Conservation (phyloP, 2,888 invertebrate species). For the Cantharis flavilabris region DNA sequence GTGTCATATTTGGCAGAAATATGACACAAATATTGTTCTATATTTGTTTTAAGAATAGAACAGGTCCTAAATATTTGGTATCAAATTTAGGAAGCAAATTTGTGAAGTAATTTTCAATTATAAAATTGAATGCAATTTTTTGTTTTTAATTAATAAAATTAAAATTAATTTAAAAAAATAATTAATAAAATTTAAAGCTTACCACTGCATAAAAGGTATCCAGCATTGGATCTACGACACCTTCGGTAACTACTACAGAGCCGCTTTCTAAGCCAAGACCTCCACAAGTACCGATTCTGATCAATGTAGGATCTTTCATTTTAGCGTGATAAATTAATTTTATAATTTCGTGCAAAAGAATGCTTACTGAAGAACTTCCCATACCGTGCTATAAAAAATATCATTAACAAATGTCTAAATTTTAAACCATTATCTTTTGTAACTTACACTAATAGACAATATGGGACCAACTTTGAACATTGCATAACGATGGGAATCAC, state of each 20-base stretch:
- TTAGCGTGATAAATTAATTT: constrained; percentile 95
- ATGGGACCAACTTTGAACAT: constrained; percentile 96
- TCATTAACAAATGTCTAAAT: not conserved
- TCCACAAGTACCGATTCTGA: constrained; percentile 93
- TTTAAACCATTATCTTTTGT: not conserved
- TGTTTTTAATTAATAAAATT: too few relatives aligned
- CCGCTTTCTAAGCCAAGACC: constrained; percentile 92
- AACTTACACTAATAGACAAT: constrained; percentile 80
- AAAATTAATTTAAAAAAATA: too few relatives aligned
- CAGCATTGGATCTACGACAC: constrained; percentile 86
- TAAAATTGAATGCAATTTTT: too few relatives aligned
- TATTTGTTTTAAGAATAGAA: too few relatives aligned
- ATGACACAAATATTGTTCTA: too few relatives aligned
- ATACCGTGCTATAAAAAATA: constrained; percentile 84
- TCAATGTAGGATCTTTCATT: constrained; percentile 85
- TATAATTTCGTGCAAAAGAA: constrained; percentile 93
- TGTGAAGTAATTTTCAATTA: too few relatives aligned
- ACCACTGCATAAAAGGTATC: constrained; percentile 84
- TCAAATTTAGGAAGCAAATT: too few relatives aligned
- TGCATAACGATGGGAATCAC: constrained; percentile 89
- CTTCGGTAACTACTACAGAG: constrained; percentile 91
- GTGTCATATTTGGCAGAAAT: too few relatives aligned
- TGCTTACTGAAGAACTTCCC: constrained; percentile 95
- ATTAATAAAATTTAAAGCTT: constrained; percentile 45
- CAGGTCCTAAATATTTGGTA: too few relatives aligned